Evolutionary conservation across 2,113 vertebrate genomes (phyloP), one percentile per base, ranked within the genome.

Genomic region (Neodontobutis hainanensis): DNA sequence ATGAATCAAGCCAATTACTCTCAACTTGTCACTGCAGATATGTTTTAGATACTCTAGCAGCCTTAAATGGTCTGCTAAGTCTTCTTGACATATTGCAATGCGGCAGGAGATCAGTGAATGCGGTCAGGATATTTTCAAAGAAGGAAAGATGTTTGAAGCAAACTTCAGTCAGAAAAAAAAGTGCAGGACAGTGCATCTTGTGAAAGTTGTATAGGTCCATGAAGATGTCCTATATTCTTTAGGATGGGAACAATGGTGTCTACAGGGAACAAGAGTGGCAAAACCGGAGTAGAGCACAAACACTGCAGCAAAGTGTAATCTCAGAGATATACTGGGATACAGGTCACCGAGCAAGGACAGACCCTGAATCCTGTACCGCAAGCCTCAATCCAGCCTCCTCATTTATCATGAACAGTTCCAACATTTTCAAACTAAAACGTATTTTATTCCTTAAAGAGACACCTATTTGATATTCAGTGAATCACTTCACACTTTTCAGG

Each of bases 1-100:
- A 63, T 78, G 62, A 84, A 80, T 84, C 73, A 79, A 65, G 71
- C 68, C 73, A 86, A 85, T 81, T 81, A 86, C 85, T 82, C 73
- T 73, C 68, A 68, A 55, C 19, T 64, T 70, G 77, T 82, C 81
- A 83, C 53, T 65, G 67, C 45, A 65, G 73, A 77, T 78, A 65
- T 32, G 78, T 67, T 68, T 56, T 56, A 68, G 69, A 60, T 61
- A 57, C 46, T 67, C 61, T 44, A 65, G 69, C 56, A 62, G 67
- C 43, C 77, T 78, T 73, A 70, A 84, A 82, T 61, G 71, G 58
- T 63, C 68, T 57, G 66, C 50, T 68, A 78, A 73, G 58, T 79
- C 69, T 11, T 47, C 34, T 63, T 69, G 75, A 83, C 65, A 53
- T 56, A 68, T 14, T 66, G 55, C 61, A 64, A 58, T 61, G 46